Conservation (phyloP, 2,888 invertebrate genomes). For the Temnothorax rugatulus region DNA sequence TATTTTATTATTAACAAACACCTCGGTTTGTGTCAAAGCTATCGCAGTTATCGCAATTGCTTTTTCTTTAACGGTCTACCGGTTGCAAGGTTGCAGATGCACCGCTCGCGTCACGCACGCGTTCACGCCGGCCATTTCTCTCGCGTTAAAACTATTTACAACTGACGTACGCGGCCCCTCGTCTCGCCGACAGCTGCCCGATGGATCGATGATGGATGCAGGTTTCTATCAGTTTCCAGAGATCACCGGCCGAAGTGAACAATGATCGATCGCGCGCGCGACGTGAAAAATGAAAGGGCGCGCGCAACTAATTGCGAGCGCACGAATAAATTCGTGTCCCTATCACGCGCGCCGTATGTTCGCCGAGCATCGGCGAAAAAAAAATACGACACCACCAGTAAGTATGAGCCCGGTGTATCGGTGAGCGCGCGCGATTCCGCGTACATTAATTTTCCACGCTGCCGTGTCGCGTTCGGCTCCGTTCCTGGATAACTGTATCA, state of each 20-base stretch:
- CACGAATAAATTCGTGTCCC: constrained; percentile 60
- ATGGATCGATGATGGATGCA: constrained; percentile 76
- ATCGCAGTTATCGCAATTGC: constrained; percentile 10
- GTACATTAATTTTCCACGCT: constrained; percentile 50
- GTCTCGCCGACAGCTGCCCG: constrained; percentile 73
- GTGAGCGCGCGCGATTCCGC: constrained; percentile 42
- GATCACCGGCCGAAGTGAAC: constrained; percentile 74
- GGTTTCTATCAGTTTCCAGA: constrained; percentile 66
- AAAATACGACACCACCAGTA: constrained; percentile 26
- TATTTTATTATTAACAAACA: constrained; percentile 1
- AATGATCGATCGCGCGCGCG: constrained; percentile 75
- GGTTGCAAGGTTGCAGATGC: constrained; percentile 20
- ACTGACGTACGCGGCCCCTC: constrained; percentile 65
- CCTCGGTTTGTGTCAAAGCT: background rate
- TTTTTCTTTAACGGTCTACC: constrained; percentile 25
- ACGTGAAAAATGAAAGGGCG: constrained; percentile 72
- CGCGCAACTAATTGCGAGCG: constrained; percentile 68
- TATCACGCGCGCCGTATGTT: constrained; percentile 49
- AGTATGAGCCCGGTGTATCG: constrained; percentile 23
- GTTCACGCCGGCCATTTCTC: constrained; percentile 70
- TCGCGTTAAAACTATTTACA: constrained; percentile 75
- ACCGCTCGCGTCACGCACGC: constrained; percentile 59
- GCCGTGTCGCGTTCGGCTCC: constrained; percentile 38
- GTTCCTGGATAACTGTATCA: constrained; percentile 31
- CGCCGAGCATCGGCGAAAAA: constrained; percentile 30